These are phyloP conservation scores for Bombus huntii DNA, from an alignment of 1,140 invertebrate genomes.

Conservation along the genomic window DNA sequence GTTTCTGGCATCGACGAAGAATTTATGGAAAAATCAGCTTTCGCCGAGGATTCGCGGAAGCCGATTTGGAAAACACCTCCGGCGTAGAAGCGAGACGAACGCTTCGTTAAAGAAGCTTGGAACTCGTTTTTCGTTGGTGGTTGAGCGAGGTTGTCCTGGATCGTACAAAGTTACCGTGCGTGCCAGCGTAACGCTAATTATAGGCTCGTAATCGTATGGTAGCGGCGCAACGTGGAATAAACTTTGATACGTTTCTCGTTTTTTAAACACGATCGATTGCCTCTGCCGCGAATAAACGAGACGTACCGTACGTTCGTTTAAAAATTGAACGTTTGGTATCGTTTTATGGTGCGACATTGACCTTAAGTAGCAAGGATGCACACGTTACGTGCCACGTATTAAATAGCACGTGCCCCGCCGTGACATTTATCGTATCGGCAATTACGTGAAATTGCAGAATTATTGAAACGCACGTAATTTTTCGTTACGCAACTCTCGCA, in stretches of 20 bases:
- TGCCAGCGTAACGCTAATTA: slow-evolving; percentile 25
- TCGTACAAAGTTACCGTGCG: background rate
- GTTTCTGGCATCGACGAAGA: background rate
- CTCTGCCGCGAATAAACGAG: too few relatives aligned
- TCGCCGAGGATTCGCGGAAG: background rate
- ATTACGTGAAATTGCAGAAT: slow-evolving; percentile 20
- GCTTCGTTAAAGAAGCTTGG: background rate
- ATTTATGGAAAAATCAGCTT: background rate
- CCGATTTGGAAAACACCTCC: background rate
- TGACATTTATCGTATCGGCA: background rate
- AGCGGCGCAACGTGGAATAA: background rate
- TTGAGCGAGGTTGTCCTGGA: background rate
- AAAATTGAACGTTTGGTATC: background rate
- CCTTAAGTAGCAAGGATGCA: background rate
- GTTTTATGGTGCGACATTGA: background rate
- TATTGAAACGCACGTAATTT: background rate
- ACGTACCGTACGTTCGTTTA: background rate
- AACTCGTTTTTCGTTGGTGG: background rate
- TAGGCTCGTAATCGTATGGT: background rate
- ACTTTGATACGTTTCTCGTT: background rate
- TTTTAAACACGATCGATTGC: background rate
- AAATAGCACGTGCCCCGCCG: background rate
- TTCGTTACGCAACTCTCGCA: background rate
- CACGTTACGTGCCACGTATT: background rate
- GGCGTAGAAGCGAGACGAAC: background rate